Conservation (phyloP, 2,888 invertebrate species). For the Prosopocoilus inquinatus region DNA sequence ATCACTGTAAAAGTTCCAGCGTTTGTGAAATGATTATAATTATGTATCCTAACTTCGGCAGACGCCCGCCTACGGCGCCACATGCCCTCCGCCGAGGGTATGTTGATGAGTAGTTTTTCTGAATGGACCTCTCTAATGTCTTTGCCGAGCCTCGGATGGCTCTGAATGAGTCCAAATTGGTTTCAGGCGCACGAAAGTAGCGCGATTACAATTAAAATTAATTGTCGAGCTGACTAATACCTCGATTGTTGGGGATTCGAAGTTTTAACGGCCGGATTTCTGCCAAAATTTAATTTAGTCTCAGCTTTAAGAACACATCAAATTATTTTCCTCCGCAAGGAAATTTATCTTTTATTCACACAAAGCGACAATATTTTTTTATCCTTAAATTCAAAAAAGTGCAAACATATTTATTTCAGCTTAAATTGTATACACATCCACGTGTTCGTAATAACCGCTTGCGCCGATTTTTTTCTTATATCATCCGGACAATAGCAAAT, state of each 20-base stretch:
- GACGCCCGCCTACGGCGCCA: slow-evolving; percentile 49
- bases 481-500: too few species aligned
- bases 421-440: too few species aligned
- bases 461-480: neutral
- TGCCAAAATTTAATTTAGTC: neutral
- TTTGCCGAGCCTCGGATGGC: slow-evolving; percentile 13
- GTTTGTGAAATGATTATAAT: slow-evolving; percentile 46
- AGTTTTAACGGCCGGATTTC: too few species aligned
- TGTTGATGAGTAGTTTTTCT: slow-evolving; percentile 22
- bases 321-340: too few species aligned
- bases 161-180: slow-evolving; percentile 25
- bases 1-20: slow-evolving; percentile 36
- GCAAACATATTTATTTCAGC: too few species aligned
- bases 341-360: too few species aligned
- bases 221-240: slow-evolving; percentile 10
- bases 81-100: slow-evolving; percentile 29
- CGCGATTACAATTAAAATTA: slow-evolving; percentile 21
- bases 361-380: too few species aligned
- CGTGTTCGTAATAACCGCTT: neutral
- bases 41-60: slow-evolving; percentile 41
- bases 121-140: slow-evolving; percentile 20
- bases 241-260: neutral
- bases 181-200: slow-evolving; percentile 4
- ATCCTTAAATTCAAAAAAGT: too few species aligned
- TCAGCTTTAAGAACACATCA: too few species aligned